Conservation (phyloP, 2,113 vertebrate genomes). For the Pipra filicauda region DNA sequence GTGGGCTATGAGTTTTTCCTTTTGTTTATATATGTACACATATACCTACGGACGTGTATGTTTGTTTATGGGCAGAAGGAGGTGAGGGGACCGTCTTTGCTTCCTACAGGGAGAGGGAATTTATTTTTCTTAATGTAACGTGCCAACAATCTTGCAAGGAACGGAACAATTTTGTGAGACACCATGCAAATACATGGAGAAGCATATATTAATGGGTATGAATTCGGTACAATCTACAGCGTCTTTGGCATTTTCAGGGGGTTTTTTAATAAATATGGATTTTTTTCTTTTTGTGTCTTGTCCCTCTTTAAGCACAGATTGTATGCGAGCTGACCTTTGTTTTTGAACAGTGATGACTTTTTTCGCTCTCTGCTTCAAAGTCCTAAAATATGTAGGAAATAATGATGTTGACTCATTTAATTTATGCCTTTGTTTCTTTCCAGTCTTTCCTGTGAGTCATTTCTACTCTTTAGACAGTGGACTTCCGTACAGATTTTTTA, state of each 20-base stretch:
- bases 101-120: not conserved
- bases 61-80: not conserved
- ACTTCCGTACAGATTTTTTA: not conserved
- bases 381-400: not conserved
- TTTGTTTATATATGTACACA: not conserved
- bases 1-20: not conserved
- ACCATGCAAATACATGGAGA: not conserved
- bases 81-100: not conserved
- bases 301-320: slow-evolving; percentile 5
- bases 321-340: slow-evolving; percentile 5
- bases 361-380: not conserved
- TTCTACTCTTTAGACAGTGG: not conserved
- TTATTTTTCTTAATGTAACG: not conserved
- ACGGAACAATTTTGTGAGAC: not conserved
- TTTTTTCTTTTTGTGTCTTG: not conserved
- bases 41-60: rapidly evolving
- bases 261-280: not conserved
- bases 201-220: not conserved
- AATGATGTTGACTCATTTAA: not conserved
- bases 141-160: not conserved
- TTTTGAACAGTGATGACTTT: not conserved
- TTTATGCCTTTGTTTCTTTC: not conserved
- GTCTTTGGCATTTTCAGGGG: not conserved
- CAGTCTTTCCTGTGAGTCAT: not conserved
- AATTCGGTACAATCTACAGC: not conserved